Evolutionary conservation across 2,113 vertebrate genomes (phyloP), one percentile per base, ranked within the genome.

Genomic region (Pungitius pungitius): DNA sequence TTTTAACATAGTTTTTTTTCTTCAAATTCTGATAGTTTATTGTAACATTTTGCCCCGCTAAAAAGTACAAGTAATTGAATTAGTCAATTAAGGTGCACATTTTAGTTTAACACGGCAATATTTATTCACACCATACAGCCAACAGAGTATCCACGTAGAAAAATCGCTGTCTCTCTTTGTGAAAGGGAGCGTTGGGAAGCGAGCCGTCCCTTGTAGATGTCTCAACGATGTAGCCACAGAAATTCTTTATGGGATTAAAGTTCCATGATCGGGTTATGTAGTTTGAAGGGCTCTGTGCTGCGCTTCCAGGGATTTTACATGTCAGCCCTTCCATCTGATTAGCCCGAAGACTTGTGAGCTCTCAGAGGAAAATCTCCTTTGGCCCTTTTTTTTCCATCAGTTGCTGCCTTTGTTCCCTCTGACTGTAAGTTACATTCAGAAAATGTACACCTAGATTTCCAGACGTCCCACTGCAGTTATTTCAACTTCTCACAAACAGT

Each of bases 221-320:
- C 69, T 67, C 68, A 72, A 60, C 70, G 18, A 60, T 69, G 18
- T 43, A 40, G 71, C 61, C 39, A 49, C 55, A 61, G 64, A 86
- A 81, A 90, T 89, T 88, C 78, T 74, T 86, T 51, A 78, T 67
- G 26, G 86, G 88, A 92, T 90, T 91, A 89, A 69, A 73, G 68
- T 61, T 78, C 67, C 61, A 62, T 82, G 80, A 87, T 88, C 75
- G 69, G 76, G 86, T 89, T 89, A 81, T 87, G 78, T 35, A 69
- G 84, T 75, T n/a, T 77, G 82, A 88, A 75, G 45, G 35, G 56
- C 59, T 77, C 74, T 81, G 72, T 80, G 80, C 74, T 63, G 54
- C 13, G 26, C 72, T 77, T 83, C 74, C 73, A 56, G 37, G 79
- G 78, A 83, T 86, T 86, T 81, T 69, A 65, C 51, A 55, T 73